A percentile compares a stretch with the other conserved stretches of the same genome.
These are phyloP conservation scores for Dryococelus australis DNA, from an alignment of 2,888 invertebrate genomes.

Conservation along the genomic window DNA sequence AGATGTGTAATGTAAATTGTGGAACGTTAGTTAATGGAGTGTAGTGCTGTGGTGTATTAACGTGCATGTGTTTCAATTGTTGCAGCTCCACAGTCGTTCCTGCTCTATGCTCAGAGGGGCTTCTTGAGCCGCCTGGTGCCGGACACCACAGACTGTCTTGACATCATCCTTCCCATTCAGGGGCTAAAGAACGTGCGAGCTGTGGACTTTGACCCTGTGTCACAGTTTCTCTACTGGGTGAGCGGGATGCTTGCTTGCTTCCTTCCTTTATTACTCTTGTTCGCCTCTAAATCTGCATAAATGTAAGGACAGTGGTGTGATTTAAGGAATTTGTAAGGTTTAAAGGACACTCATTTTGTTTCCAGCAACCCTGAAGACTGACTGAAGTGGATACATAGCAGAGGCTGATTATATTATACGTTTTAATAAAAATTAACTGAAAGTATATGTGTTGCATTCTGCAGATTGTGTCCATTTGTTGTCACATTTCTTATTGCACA, in stretches of 20 bases:
- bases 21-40: too few relatives aligned
- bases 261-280: neutral
- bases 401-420: too few relatives aligned
- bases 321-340: neutral
- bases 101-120: slow-evolving; percentile 86
- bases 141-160: slow-evolving; percentile 81
- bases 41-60: too few relatives aligned
- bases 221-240: slow-evolving; percentile 76
- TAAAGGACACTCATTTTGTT: neutral
- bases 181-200: slow-evolving; percentile 81
- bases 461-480: too few relatives aligned
- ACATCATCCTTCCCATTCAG: slow-evolving; percentile 79
- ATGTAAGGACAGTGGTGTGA: neutral
- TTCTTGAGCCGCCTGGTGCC: slow-evolving; percentile 82
- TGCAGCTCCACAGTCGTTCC: slow-evolving; percentile 83
- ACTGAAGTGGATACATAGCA: too few relatives aligned
- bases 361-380: neutral
- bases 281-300: slow-evolving; percentile 31
- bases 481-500: too few relatives aligned
- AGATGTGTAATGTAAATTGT: too few relatives aligned
- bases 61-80: slow-evolving; percentile 43
- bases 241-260: slow-evolving; percentile 46
- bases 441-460: too few relatives aligned
- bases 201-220: slow-evolving; percentile 86
- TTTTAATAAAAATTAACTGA: too few relatives aligned